Evolutionary conservation across 2,888 invertebrate species (phyloP), one percentile per base, ranked within the genome.

Genomic region (Ptilodon capucinus): DNA sequence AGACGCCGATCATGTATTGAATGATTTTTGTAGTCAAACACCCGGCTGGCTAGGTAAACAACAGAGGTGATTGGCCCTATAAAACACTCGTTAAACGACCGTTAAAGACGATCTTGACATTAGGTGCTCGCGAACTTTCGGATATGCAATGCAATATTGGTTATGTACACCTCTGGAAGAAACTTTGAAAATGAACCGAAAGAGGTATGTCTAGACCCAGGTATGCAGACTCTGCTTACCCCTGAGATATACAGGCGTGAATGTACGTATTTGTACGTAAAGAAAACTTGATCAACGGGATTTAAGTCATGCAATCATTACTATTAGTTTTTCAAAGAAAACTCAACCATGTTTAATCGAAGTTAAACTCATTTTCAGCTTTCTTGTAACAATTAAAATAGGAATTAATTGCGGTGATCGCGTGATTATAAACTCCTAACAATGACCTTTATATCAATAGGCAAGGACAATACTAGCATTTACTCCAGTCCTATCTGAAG

Each of bases 401-500:
- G n/a, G n/a, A n/a, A 44, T 46, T 64, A 56, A 60, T 60, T 64
- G 43, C 25, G 39, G 50, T 50, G 50, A 64, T 65, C 51, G 64
- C 64, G 68, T 65, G 64, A 55, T 56, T 48, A 65, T 45, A 56
- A 52, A 47, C 50, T 58, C 62, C 56, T 54, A 60, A 56, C 58
- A 54, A 67, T 64, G 65, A 67, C 68, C 68, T 65, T 58, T 58
- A 44, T 16, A 25, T 30, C 44, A 53, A 61, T 64, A 50, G 48
- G 41, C 65, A 64, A 65, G 68, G 64, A 40, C 11, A 28, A 11
- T 2, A 11, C n/a, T n/a, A n/a, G 28, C n/a, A 11, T 28, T 11
- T 11, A n/a, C n/a, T 4, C 2, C 3, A n/a, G 4, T 11, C 8
- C n/a, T 11, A 4, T 28, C 2, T 28, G 11, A 23, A 23, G n/a